phyloP scores from a whole-genome alignment of 2,113 vertebrate species.

The Ondatra zibethicus region DNA sequence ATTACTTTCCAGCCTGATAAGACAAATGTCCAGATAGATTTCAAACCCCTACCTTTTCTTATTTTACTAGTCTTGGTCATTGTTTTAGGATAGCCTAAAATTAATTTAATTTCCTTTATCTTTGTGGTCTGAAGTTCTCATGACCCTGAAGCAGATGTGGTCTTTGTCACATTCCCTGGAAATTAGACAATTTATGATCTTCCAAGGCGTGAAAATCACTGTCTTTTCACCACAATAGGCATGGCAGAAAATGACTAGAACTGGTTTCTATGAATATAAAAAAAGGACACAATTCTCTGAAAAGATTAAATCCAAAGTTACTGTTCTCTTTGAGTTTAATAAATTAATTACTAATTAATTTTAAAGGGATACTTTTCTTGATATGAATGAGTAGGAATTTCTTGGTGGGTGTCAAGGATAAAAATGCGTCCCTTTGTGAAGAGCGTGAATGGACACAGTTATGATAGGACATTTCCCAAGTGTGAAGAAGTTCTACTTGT shows the following conservation, averaged over 20 bases:
- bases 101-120: slow-evolving; percentile 41
- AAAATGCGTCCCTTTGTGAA: background rate
- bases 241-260: background rate
- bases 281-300: background rate
- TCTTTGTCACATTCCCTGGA: background rate
- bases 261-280: background rate
- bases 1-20: background rate
- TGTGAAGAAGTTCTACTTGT: background rate
- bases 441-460: background rate
- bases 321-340: background rate
- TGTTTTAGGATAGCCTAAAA: background rate
- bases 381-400: background rate
- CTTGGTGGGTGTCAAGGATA: background rate
- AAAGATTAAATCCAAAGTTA: background rate
- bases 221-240: background rate
- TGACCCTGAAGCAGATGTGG: background rate
- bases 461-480: background rate
- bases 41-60: background rate
- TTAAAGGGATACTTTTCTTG: background rate
- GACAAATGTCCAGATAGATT: background rate
- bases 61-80: background rate
- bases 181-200: background rate
- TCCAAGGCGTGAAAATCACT: background rate
- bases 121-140: background rate
- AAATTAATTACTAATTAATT: background rate